Evolutionary conservation across 1,140 invertebrate species (phyloP).

Genomic region (Solenopsis fugax): DNA sequence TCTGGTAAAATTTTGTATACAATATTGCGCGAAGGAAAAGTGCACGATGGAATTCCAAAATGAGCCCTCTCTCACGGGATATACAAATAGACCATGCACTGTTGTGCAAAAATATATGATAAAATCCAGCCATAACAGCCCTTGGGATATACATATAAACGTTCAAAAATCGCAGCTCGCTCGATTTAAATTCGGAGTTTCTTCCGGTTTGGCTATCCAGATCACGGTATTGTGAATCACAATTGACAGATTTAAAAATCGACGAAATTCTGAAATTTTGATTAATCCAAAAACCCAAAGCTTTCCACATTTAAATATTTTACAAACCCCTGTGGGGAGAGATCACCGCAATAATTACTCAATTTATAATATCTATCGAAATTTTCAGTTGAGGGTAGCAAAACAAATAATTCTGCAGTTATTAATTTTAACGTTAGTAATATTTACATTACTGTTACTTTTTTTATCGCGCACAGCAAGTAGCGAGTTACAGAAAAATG

Average conservation of each 20-base stretch:
- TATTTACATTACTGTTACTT: background rate
- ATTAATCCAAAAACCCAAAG: background rate
- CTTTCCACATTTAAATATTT: background rate
- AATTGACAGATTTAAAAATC: background rate
- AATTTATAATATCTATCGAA: background rate
- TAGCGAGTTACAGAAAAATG: background rate
- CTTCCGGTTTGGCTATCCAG: background rate
- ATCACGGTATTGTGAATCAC: background rate
- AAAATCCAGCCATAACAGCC: background rate
- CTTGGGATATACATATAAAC: background rate
- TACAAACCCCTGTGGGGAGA: background rate
- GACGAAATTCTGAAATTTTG: background rate
- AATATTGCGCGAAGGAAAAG: background rate
- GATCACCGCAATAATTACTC: background rate
- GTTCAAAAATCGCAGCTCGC: constrained; percentile 12
- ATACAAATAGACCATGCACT: background rate
- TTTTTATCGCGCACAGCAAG: background rate
- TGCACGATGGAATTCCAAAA: background rate
- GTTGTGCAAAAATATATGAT: background rate
- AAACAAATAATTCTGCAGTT: background rate
- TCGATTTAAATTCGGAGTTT: background rate
- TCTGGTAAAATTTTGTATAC: constrained; percentile 15
- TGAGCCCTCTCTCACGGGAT: background rate
- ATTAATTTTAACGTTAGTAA: background rate
- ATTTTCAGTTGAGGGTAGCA: background rate